Evolutionary conservation across 2,888 invertebrate species (phyloP).

Genomic region (Alentia gelatinosa): DNA sequence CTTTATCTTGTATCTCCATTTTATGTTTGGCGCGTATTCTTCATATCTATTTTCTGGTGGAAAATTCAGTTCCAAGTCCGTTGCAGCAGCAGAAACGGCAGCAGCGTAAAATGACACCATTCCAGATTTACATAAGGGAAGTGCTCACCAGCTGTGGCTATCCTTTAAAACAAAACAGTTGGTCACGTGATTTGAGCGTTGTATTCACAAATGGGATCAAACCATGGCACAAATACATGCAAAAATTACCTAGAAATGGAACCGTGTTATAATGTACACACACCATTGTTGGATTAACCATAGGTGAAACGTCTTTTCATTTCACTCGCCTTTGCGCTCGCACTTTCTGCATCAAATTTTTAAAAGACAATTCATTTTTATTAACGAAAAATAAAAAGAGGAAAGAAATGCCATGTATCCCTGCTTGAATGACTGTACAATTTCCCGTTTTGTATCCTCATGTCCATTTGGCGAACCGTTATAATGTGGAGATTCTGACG

Average conservation of each 20-base stretch:
- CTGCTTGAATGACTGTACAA: neutral
- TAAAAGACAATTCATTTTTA: neutral
- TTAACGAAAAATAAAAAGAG: neutral
- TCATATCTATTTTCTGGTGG: too few relatives aligned
- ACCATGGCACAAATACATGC: slow-evolving; percentile 44
- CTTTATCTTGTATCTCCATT: too few relatives aligned
- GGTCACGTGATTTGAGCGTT: slow-evolving; percentile 23
- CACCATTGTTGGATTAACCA: neutral
- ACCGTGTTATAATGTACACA: neutral
- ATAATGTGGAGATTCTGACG: slow-evolving; percentile 75
- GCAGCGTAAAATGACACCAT: neutral
- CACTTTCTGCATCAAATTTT: neutral
- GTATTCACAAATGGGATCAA: slow-evolving; percentile 23
- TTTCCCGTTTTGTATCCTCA: neutral
- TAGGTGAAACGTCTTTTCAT: neutral
- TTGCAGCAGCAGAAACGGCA: neutral
- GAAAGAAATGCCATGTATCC: slow-evolving; percentile 14
- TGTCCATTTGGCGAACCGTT: slow-evolving; percentile 35
- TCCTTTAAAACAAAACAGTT: neutral
- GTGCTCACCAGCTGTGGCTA: neutral
- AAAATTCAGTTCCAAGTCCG: neutral
- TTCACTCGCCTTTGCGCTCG: neutral
- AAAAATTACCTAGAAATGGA: neutral
- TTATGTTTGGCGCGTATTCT: too few relatives aligned
- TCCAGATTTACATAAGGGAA: neutral